A percentile compares a stretch with the other conserved stretches of the same genome.
Conservation (phyloP, 2,113 vertebrate species). For the Ceyx melanurus region DNA sequence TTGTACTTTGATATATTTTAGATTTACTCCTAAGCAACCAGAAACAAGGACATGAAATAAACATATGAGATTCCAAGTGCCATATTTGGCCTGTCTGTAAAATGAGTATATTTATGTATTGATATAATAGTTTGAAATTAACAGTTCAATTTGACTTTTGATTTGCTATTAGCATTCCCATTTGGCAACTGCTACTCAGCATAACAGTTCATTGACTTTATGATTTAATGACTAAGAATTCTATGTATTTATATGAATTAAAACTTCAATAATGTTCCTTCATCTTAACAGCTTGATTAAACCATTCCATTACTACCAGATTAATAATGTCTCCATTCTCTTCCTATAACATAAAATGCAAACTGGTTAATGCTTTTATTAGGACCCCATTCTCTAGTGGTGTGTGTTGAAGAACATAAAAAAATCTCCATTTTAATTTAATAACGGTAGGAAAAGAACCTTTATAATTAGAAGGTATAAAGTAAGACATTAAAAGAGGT, state of each 20-base stretch:
- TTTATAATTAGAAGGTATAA: neutral
- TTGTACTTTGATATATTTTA: neutral
- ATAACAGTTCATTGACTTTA: neutral
- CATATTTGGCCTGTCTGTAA: neutral
- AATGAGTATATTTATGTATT: neutral
- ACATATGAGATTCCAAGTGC: neutral
- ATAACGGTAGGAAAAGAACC: neutral
- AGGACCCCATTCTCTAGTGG: neutral
- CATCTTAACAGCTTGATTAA: neutral
- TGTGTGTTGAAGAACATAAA: neutral
- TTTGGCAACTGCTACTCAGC: neutral
- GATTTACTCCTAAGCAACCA: neutral
- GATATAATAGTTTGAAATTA: neutral
- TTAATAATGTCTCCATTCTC: neutral
- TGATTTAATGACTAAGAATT: neutral
- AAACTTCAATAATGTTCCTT: neutral
- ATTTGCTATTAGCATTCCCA: neutral
- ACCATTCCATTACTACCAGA: neutral
- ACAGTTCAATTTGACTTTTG: neutral
- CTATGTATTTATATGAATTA: neutral
- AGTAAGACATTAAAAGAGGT: neutral
- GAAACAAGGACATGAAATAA: neutral
- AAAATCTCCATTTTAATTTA: neutral
- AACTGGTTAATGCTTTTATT: neutral
- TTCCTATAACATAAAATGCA: neutral